These are phyloP conservation scores for Poeciliopsis paucimaculata DNA, from an alignment of 2,797 vertebrate genomes.

Conservation along the genomic window DNA sequence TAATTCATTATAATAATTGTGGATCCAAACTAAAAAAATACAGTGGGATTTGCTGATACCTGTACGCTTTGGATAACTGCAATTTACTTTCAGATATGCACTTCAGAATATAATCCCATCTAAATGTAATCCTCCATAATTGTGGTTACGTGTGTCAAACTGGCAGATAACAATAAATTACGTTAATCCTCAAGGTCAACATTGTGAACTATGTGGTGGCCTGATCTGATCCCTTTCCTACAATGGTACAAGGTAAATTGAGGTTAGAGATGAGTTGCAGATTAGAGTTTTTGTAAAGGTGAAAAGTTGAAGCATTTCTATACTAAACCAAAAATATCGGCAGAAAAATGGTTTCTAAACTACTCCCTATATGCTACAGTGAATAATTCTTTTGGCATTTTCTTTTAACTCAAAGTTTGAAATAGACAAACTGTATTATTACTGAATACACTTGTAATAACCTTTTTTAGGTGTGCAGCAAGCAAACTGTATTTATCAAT, in stretches of 20 bases:
- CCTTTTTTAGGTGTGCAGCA: slow-evolving; percentile 34
- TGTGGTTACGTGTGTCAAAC: slow-evolving; percentile 59
- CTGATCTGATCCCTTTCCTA: slow-evolving; percentile 2
- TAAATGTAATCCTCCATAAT: slow-evolving; percentile 68
- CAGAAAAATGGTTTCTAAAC: slow-evolving; percentile 23
- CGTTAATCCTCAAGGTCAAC: slow-evolving; percentile 18
- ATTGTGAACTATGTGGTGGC: slow-evolving; percentile 11
- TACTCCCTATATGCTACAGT: slow-evolving; percentile 17
- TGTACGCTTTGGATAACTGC: slow-evolving; percentile 68
- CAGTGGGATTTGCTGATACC: slow-evolving; percentile 62
- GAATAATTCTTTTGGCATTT: slow-evolving; percentile 5
- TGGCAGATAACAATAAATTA: slow-evolving; percentile 35
- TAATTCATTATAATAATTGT: slow-evolving; percentile 64
- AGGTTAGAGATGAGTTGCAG: slow-evolving; percentile 26
- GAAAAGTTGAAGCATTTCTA: slow-evolving; percentile 29
- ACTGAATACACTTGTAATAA: slow-evolving; percentile 29
- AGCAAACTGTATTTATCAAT: slow-evolving; percentile 48
- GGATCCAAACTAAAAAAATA: slow-evolving; percentile 41
- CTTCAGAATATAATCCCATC: slow-evolving; percentile 61
- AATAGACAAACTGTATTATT: slow-evolving; percentile 44
- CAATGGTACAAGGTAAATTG: slow-evolving; percentile 15
- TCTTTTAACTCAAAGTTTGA: slow-evolving; percentile 13
- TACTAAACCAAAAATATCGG: slow-evolving; percentile 44
- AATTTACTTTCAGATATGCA: slow-evolving; percentile 65
- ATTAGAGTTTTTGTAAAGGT: slow-evolving; percentile 19